Percentiles rank a stretch among this genome's conserved stretches.
phyloP scores from a whole-genome alignment of 2,888 invertebrate species.

The Himalopsyche tibetana region DNA sequence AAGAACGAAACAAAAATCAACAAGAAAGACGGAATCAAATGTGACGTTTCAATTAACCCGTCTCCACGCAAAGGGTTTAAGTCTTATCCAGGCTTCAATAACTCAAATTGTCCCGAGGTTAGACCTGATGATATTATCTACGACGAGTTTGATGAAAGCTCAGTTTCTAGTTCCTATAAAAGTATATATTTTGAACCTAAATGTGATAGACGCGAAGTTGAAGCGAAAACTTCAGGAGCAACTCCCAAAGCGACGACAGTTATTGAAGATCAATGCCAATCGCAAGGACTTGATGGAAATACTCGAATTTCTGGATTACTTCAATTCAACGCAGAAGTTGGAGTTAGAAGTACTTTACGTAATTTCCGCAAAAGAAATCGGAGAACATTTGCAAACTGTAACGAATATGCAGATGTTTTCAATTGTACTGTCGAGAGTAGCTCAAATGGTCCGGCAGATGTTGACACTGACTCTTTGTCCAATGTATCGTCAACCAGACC shows the following conservation, averaged over 20 bases:
- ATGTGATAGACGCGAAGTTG: slow-evolving; percentile 6
- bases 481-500: not conserved
- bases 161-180: slow-evolving; percentile 6
- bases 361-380: slow-evolving; percentile 21
- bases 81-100: not conserved
- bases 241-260: not conserved
- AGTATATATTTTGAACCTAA: slow-evolving; percentile 32
- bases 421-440: not conserved
- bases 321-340: not conserved
- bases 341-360: not conserved
- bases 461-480: not conserved
- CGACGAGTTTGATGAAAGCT: slow-evolving; percentile 4
- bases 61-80: slow-evolving; percentile 23
- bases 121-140: slow-evolving; percentile 37
- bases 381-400: not conserved
- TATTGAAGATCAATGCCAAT: not conserved
- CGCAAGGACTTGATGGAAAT: not conserved
- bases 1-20: not conserved
- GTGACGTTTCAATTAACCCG: not conserved
- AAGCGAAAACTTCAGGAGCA: not conserved
- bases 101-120: not conserved
- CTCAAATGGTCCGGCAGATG: not conserved
- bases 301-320: not conserved
- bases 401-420: not conserved
- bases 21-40: not conserved